Conservation (phyloP, 2,797 vertebrate genomes). For the Psittacula echo region DNA sequence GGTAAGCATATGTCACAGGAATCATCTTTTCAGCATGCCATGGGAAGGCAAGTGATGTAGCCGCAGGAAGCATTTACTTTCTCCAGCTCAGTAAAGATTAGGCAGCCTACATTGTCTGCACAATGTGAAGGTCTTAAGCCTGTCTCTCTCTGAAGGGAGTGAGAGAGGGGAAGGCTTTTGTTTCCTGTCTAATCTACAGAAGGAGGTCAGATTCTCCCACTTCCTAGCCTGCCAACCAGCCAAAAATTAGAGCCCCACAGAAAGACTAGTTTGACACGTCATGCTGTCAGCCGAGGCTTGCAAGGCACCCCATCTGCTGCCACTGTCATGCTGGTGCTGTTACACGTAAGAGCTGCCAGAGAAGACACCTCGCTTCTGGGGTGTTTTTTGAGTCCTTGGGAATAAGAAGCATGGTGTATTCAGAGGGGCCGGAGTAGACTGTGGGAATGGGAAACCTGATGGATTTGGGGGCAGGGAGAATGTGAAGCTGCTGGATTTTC, state of each 20-base stretch:
- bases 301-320: constrained; percentile 1
- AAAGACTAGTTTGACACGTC: not conserved
- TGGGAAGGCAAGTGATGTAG: not conserved
- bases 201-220: not conserved
- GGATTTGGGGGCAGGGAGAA: constrained; percentile 61
- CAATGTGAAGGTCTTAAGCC: not conserved
- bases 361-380: not conserved
- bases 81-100: not conserved
- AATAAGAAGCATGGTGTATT: not conserved
- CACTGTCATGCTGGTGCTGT: not conserved
- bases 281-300: not conserved
- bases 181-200: not conserved
- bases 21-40: not conserved
- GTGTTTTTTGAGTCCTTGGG: not conserved
- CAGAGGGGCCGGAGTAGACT: not conserved
- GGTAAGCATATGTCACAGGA: not conserved
- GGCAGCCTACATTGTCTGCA: not conserved
- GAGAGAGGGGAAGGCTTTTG: not conserved
- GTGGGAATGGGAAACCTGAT: constrained; percentile 41
- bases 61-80: not conserved
- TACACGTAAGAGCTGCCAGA: not conserved
- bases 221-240: not conserved
- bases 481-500: constrained; percentile 55
- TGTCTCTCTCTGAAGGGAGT: not conserved
- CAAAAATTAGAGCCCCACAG: not conserved